Evolutionary conservation across 1,140 invertebrate species (phyloP).

Genomic region (Procambarus virginalis): DNA sequence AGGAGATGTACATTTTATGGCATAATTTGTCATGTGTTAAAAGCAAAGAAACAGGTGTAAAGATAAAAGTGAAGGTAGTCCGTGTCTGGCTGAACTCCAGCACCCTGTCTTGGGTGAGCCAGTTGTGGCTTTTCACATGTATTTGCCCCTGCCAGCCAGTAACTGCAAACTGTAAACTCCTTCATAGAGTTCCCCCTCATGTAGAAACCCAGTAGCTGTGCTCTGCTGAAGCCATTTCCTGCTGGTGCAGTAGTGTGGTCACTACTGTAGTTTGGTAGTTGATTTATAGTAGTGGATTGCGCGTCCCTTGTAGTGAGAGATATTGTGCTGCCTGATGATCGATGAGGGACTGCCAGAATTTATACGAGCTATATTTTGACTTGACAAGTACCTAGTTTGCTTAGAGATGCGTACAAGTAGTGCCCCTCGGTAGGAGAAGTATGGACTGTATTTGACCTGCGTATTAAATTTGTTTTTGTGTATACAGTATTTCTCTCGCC

Average conservation of each 20-base stretch:
- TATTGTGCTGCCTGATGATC: background rate
- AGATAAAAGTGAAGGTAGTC: background rate
- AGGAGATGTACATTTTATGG: background rate
- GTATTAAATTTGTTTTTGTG: background rate
- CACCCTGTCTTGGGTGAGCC: background rate
- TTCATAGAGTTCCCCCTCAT: background rate
- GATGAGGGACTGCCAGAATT: background rate
- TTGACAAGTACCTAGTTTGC: background rate
- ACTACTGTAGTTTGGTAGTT: conserved; percentile 1
- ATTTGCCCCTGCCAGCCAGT: background rate
- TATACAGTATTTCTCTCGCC: background rate
- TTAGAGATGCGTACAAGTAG: background rate
- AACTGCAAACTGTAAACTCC: conserved; percentile 1
- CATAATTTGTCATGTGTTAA: background rate
- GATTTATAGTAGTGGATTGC: conserved; percentile 27
- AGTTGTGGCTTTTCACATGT: background rate
- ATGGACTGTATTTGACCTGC: background rate
- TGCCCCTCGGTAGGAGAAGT: background rate
- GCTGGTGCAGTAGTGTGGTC: background rate
- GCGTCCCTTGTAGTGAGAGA: background rate
- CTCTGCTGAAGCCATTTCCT: conserved; percentile 10
- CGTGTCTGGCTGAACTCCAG: background rate
- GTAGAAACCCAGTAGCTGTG: conserved; percentile 13
- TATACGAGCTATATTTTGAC: background rate
- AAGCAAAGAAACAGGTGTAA: background rate